Percentiles rank a stretch among this genome's conserved stretches.
phyloP scores from a whole-genome alignment of 2,888 invertebrate genomes.

The Ctena decussata region DNA sequence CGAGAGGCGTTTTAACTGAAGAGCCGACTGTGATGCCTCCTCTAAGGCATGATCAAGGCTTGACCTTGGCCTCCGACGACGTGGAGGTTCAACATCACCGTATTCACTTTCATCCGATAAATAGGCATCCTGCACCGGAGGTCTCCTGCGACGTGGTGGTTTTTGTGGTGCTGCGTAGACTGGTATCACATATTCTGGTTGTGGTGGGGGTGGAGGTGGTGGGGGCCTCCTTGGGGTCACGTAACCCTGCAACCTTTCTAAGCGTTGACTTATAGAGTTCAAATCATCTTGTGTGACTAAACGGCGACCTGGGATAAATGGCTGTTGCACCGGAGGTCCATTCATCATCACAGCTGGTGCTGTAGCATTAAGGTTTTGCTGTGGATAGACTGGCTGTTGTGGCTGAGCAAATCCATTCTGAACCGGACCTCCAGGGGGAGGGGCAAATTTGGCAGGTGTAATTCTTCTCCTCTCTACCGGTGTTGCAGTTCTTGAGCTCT shows the following conservation, averaged over 20 bases:
- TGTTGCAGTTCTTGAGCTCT: conserved; percentile 61
- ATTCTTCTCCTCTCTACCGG: conserved; percentile 65
- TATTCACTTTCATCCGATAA: conserved; percentile 75
- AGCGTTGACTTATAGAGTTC: conserved; percentile 75
- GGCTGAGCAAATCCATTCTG: conserved; percentile 59
- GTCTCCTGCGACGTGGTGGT: conserved; percentile 70
- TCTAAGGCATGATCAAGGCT: conserved; percentile 74
- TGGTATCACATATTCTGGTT: conserved; percentile 69
- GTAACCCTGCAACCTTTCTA: conserved; percentile 77
- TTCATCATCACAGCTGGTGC: conserved; percentile 61
- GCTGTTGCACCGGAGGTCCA: conserved; percentile 39
- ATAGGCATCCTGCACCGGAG: conserved; percentile 73
- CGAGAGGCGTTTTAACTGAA: conserved; percentile 79
- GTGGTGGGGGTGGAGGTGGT: conserved; percentile 71
- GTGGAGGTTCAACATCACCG: conserved; percentile 65
- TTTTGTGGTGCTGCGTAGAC: conserved; percentile 68
- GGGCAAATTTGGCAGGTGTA: conserved; percentile 69
- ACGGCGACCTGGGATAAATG: conserved; percentile 48
- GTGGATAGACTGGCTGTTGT: conserved; percentile 17
- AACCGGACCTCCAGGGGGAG: conserved; percentile 60
- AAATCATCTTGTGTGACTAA: conserved; percentile 79
- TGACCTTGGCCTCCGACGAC: conserved; percentile 58
- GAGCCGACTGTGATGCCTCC: conserved; percentile 76
- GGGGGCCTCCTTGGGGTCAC: conserved; percentile 71
- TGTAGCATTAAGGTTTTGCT: conserved; percentile 55